Evolutionary conservation across 2,113 vertebrate genomes (phyloP).

Genomic region (Bos javanicus): DNA sequence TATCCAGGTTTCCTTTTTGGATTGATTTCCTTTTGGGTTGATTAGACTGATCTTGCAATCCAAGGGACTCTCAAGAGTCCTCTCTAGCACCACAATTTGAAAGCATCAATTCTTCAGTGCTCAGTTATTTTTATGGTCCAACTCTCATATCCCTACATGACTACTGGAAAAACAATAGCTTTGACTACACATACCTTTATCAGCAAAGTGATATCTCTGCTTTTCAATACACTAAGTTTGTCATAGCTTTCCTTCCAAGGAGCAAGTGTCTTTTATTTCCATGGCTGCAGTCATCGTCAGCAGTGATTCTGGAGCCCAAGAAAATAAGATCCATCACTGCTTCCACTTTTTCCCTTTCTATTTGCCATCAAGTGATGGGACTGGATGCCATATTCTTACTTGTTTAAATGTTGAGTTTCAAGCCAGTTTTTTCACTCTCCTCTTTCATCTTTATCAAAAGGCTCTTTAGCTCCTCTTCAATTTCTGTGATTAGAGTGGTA

Average conservation of each 20-base stretch:
- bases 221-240: neutral
- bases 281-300: neutral
- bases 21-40: neutral
- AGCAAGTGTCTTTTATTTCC: neutral
- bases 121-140: neutral
- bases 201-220: neutral
- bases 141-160: neutral
- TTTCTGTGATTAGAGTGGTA: neutral
- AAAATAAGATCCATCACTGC: neutral
- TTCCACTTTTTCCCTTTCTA: neutral
- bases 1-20: neutral
- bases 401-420: neutral
- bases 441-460: neutral
- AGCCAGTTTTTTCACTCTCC: neutral
- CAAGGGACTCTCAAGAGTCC: neutral
- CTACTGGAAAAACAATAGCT: neutral
- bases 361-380: neutral
- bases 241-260: neutral
- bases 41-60: neutral
- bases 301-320: neutral
- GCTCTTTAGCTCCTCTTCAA: neutral
- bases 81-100: neutral
- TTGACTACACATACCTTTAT: neutral
- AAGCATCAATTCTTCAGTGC: neutral
- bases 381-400: neutral